Evolutionary conservation across 1,140 invertebrate genomes (phyloP).

Genomic region (Ostrea denselamellosa): DNA sequence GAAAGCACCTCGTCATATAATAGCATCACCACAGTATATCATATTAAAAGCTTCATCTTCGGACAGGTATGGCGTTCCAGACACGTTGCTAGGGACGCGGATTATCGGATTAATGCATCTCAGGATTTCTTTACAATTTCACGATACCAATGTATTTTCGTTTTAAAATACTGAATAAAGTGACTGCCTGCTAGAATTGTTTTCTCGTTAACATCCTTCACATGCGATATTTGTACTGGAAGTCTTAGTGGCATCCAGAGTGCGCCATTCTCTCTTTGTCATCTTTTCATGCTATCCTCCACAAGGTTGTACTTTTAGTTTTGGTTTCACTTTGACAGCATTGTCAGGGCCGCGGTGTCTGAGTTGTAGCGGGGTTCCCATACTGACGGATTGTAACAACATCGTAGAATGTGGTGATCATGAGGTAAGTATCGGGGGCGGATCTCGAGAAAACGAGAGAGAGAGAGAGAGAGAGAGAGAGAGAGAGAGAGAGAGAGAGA

Average conservation of each 20-base stretch:
- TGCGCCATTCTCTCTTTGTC: too few relatives aligned
- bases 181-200: not conserved
- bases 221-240: too few relatives aligned
- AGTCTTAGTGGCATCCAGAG: too few relatives aligned
- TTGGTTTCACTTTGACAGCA: not conserved
- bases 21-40: too few relatives aligned
- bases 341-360: not conserved
- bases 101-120: not conserved
- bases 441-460: not conserved
- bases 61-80: not conserved
- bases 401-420: not conserved
- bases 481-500: conserved; percentile 4
- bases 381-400: conserved; percentile 18
- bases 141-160: not conserved
- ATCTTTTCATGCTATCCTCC: too few relatives aligned
- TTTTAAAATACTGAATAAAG: not conserved
- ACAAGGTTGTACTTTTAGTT: not conserved
- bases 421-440: not conserved
- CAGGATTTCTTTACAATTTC: not conserved
- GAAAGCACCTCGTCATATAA: too few relatives aligned
- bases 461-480: conserved; percentile 16
- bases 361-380: not conserved
- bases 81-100: not conserved
- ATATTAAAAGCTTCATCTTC: too few relatives aligned
- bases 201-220: too few relatives aligned